phyloP scores from a whole-genome alignment of 2,888 invertebrate species.

The Alitta virens region DNA sequence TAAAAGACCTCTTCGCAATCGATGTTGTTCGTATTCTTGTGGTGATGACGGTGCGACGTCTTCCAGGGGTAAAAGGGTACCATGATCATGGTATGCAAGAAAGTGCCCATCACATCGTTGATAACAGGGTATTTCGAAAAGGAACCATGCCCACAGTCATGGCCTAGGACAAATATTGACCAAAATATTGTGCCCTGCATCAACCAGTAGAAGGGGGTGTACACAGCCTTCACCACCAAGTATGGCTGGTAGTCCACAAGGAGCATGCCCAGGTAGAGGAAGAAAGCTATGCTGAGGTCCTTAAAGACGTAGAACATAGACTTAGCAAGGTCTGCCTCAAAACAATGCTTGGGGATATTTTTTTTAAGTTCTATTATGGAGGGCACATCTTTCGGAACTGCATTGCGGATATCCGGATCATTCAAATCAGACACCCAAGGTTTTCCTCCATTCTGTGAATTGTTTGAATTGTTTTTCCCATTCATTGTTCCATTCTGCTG shows the following conservation, averaged over 20 bases:
- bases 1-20: constrained; percentile 54
- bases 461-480: not conserved
- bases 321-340: constrained; percentile 34
- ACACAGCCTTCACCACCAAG: constrained; percentile 10
- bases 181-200: constrained; percentile 48
- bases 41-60: constrained; percentile 47
- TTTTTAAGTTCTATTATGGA: constrained; percentile 44
- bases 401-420: not conserved
- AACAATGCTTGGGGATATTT: constrained; percentile 41
- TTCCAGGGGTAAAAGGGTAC: constrained; percentile 52
- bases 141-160: constrained; percentile 51
- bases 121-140: constrained; percentile 41
- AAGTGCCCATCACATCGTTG: constrained; percentile 44
- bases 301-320: constrained; percentile 45
- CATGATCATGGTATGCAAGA: constrained; percentile 43
- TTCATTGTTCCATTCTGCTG: no score
- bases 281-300: constrained; percentile 35
- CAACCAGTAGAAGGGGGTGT: constrained; percentile 41
- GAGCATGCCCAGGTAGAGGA: constrained; percentile 26
- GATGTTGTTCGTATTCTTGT: constrained; percentile 49
- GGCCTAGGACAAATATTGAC: constrained; percentile 47
- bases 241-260: constrained; percentile 17
- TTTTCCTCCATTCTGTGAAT: not conserved
- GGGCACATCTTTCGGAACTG: constrained; percentile 35
- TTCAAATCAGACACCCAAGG: not conserved